Evolutionary conservation across 2,797 vertebrate genomes (phyloP).

Genomic region (Psittacula derbiana): DNA sequence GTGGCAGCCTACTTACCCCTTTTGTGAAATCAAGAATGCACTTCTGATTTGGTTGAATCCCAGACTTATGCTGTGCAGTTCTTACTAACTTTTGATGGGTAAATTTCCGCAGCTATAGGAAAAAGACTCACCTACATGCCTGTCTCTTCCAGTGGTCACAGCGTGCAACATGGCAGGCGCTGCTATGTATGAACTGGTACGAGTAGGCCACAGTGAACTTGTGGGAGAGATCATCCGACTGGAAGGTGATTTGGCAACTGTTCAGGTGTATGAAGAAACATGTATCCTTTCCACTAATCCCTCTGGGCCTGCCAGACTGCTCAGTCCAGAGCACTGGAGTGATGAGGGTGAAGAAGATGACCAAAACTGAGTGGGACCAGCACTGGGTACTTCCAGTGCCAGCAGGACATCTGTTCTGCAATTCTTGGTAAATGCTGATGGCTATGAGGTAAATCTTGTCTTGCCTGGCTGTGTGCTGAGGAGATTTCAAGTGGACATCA

Average conservation of each 20-base stretch:
- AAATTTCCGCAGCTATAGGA: background rate
- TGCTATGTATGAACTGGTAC: slow-evolving; percentile 98
- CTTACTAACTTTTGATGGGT: background rate
- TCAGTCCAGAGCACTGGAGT: rapidly evolving
- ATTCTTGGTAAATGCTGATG: background rate
- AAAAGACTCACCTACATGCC: background rate
- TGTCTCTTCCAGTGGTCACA: slow-evolving; percentile 86
- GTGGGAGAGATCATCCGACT: slow-evolving; percentile 98
- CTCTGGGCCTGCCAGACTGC: background rate
- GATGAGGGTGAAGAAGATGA: background rate
- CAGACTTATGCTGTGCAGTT: background rate
- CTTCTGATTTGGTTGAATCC: background rate
- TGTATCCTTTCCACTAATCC: slow-evolving; percentile 88
- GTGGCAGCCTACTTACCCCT: background rate
- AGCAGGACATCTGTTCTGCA: background rate
- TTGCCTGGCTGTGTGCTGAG: rapidly evolving
- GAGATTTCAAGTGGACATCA: background rate
- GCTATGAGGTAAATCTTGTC: background rate
- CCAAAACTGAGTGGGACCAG: background rate
- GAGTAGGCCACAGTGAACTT: slow-evolving; percentile 95
- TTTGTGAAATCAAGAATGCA: background rate
- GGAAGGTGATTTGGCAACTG: slow-evolving; percentile 97
- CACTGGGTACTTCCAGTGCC: rapidly evolving
- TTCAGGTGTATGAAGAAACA: slow-evolving; percentile 98
- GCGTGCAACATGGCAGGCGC: slow-evolving; percentile 95